Conservation (phyloP, 2,113 vertebrate genomes). For the Chitala chitala region DNA sequence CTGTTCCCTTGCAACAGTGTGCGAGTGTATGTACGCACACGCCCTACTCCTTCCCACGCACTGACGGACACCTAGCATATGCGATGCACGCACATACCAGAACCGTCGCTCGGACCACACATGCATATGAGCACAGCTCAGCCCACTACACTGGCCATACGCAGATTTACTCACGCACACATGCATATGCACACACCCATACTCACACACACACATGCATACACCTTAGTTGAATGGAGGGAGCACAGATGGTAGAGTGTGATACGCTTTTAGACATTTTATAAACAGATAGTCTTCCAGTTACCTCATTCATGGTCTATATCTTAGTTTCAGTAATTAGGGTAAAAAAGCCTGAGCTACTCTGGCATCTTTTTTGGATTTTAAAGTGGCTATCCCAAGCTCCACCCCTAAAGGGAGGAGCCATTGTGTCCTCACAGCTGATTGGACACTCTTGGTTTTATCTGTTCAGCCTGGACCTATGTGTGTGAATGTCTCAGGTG, state of each 20-base stretch:
- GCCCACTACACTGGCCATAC: too few species aligned
- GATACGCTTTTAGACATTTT: not conserved
- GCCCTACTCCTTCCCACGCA: not conserved
- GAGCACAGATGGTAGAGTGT: not conserved
- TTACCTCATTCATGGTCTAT: not conserved
- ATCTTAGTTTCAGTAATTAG: not conserved
- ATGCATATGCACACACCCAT: not conserved
- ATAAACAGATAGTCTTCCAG: not conserved
- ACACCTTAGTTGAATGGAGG: not conserved
- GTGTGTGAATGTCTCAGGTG: not conserved
- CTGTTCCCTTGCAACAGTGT: not conserved
- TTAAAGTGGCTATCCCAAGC: not conserved
- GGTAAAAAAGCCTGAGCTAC: not conserved
- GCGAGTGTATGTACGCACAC: not conserved
- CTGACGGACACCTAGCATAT: not conserved
- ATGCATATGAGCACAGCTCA: too few species aligned
- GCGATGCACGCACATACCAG: not conserved
- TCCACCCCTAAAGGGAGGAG: not conserved
- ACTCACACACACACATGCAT: not conserved
- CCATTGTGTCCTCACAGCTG: not conserved
- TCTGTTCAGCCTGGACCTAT: not conserved
- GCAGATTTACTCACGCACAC: slow-evolving; percentile 2
- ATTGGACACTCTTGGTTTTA: not conserved
- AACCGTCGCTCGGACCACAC: not conserved
- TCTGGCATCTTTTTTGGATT: not conserved